These are phyloP conservation scores for Scomber japonicus DNA, from an alignment of 2,113 vertebrate species.

Conservation along the genomic window DNA sequence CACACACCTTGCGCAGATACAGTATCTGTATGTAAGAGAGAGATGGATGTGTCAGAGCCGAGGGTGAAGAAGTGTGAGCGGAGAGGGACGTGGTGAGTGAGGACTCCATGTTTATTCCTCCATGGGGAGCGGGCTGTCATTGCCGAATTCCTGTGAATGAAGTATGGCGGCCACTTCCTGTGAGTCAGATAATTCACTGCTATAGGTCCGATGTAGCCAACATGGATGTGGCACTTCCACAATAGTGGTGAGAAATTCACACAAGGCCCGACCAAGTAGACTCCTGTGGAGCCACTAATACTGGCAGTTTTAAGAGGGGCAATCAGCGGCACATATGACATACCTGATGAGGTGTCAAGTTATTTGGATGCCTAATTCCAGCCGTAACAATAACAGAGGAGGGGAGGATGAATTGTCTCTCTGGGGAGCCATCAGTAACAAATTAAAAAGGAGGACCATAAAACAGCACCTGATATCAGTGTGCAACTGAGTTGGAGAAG, in stretches of 20 bases:
- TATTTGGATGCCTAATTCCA: conserved; percentile 35
- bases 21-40: conserved; percentile 27
- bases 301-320: conserved; percentile 32
- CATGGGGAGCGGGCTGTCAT: conserved; percentile 82
- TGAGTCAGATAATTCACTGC: conserved; percentile 75
- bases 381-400: conserved; percentile 42
- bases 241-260: conserved; percentile 56
- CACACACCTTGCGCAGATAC: conserved; percentile 37
- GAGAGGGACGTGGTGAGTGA: conserved; percentile 69
- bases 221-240: conserved; percentile 52
- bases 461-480: conserved; percentile 3
- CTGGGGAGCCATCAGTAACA: conserved; percentile 39
- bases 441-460: conserved; percentile 20
- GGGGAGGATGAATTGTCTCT: conserved; percentile 31
- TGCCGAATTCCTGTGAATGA: conserved; percentile 83
- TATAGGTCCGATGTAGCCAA: conserved; percentile 55
- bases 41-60: conserved; percentile 35
- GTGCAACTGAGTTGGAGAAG: neutral
- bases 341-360: conserved; percentile 46
- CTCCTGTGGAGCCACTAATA: conserved; percentile 47
- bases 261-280: neutral
- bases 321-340: conserved; percentile 2
- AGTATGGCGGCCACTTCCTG: conserved; percentile 77
- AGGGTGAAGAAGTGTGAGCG: conserved; percentile 52
- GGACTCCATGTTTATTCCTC: conserved; percentile 81